Evolutionary conservation across 2,888 invertebrate genomes (phyloP).

Genomic region (Metacarcinus magister): DNA sequence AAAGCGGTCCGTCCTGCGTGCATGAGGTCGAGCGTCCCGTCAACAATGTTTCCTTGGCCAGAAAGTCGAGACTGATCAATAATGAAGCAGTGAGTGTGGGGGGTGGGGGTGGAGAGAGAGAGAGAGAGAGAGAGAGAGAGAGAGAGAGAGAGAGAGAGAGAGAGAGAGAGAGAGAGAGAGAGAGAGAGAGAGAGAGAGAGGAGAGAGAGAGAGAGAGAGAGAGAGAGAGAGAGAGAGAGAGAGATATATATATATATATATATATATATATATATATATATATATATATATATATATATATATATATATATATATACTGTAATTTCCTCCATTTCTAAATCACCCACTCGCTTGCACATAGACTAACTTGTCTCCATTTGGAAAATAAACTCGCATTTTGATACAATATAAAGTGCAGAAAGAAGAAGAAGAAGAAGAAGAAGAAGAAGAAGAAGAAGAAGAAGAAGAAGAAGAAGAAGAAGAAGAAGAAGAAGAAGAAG

Average conservation of each 20-base stretch:
- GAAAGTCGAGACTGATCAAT: conserved; percentile 63
- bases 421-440: too few species aligned
- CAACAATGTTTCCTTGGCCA: background rate
- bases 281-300: background rate
- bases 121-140: conserved; percentile 57
- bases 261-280: background rate
- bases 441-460: too few species aligned
- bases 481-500: too few species aligned
- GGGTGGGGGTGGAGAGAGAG: conserved; percentile 38
- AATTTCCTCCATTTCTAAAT: too few species aligned
- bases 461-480: too few species aligned
- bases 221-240: background rate
- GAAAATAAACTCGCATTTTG: too few species aligned
- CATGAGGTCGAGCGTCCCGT: background rate
- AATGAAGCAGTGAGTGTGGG: background rate
- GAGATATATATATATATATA: too few species aligned
- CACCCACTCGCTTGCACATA: too few species aligned
- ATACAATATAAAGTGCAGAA: too few species aligned
- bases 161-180: conserved; percentile 14
- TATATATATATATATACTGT: background rate
- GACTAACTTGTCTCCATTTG: too few species aligned
- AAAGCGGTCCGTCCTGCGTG: background rate
- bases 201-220: background rate
- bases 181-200: background rate
- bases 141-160: conserved; percentile 20